Percentiles rank a stretch among this genome's conserved stretches.
phyloP scores from a whole-genome alignment of 2,113 vertebrate species.

The Taurulus bubalis region DNA sequence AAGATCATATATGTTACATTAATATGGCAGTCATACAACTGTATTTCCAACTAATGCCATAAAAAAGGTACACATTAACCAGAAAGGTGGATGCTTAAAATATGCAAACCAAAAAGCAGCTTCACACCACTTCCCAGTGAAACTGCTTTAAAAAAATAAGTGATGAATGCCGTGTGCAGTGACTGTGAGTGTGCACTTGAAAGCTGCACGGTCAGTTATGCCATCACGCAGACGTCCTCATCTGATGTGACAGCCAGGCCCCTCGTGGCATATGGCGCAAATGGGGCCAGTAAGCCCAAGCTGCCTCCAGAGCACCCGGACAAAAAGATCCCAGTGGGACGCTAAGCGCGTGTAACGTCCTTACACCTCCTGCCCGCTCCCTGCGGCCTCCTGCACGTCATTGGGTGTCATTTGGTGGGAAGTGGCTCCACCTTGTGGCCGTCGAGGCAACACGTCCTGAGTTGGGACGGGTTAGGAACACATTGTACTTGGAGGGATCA shows the following conservation, averaged over 20 bases:
- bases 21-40: background rate
- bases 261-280: conserved; percentile 69
- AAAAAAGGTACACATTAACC: background rate
- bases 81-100: background rate
- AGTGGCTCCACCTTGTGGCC: conserved; percentile 67
- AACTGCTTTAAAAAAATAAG: background rate
- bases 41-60: background rate
- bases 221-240: conserved; percentile 63
- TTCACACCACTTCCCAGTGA: background rate
- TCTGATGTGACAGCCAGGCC: conserved; percentile 65
- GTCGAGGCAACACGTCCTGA: background rate
- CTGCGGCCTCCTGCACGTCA: conserved; percentile 23
- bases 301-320: conserved; percentile 61
- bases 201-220: conserved; percentile 53
- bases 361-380: conserved; percentile 48
- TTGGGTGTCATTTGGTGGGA: conserved; percentile 58
- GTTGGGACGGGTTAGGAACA: conserved; percentile 48
- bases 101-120: background rate
- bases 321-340: conserved; percentile 74
- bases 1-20: background rate
- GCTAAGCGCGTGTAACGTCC: conserved; percentile 65
- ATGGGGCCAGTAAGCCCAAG: conserved; percentile 61
- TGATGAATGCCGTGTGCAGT: background rate
- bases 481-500: conserved; percentile 59
- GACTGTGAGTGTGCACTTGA: conserved; percentile 33